A percentile compares a stretch with the other conserved stretches of the same genome.
phyloP scores from a whole-genome alignment of 2,113 vertebrate species.

The Notarius quadriscutis region DNA sequence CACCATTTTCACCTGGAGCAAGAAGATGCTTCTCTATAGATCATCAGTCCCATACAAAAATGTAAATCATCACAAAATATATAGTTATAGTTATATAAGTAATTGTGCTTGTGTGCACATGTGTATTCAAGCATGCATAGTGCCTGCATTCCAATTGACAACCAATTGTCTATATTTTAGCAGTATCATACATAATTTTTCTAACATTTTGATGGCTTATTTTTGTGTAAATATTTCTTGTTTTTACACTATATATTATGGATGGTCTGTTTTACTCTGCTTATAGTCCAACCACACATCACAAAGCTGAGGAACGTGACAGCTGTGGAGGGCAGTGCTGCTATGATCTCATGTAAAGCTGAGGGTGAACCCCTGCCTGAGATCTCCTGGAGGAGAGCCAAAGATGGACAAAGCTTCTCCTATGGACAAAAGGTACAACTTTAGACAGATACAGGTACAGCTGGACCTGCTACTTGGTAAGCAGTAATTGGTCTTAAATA shows the following conservation, averaged over 20 bases:
- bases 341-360: constrained; percentile 89
- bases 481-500: background rate
- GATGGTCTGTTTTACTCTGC: constrained; percentile 14
- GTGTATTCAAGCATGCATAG: constrained; percentile 26
- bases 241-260: background rate
- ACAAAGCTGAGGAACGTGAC: constrained; percentile 94
- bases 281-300: constrained; percentile 95
- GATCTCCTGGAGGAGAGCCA: constrained; percentile 92
- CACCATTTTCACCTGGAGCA: constrained; percentile 36
- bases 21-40: constrained; percentile 19
- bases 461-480: background rate
- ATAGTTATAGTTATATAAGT: background rate
- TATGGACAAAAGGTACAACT: constrained; percentile 88
- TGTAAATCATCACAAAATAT: constrained; percentile 26
- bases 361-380: constrained; percentile 93
- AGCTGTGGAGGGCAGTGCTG: constrained; percentile 86
- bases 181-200: background rate
- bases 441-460: background rate
- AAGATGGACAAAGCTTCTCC: constrained; percentile 83
- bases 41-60: constrained; percentile 32
- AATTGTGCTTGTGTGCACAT: constrained; percentile 25
- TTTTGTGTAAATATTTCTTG: background rate
- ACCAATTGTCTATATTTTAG: background rate
- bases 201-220: too few relatives aligned
- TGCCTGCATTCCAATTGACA: background rate